Percentiles rank a stretch among this genome's conserved stretches.
These are phyloP conservation scores for Orius laevigatus DNA, from an alignment of 1,140 invertebrate genomes.

Conservation along the genomic window DNA sequence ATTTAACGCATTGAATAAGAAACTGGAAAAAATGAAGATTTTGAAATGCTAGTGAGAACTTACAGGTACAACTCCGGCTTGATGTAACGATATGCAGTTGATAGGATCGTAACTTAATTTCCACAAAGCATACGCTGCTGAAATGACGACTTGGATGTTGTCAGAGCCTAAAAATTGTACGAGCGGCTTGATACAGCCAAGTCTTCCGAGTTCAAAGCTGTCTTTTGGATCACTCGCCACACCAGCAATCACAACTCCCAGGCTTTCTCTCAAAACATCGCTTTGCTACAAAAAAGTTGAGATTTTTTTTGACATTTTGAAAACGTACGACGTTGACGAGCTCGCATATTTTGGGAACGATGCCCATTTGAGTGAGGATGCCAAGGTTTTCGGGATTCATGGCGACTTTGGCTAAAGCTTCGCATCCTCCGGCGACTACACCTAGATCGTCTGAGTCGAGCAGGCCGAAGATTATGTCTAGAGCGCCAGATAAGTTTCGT, in stretches of 20 bases:
- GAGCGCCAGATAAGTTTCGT: not conserved
- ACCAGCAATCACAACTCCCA: not conserved
- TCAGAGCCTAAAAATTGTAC: not conserved
- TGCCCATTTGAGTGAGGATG: conserved; percentile 2
- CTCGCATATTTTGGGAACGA: conserved; percentile 1
- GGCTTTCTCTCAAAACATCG: not conserved
- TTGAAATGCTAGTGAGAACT: not conserved
- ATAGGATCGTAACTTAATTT: conserved; percentile 3
- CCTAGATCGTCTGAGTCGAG: conserved; percentile 5
- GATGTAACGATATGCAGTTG: not conserved
- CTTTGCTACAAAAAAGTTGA: not conserved
- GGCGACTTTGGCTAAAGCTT: conserved; percentile 5
- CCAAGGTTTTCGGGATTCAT: not conserved
- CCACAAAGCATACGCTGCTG: conserved; percentile 1
- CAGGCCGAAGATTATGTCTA: conserved; percentile 1
- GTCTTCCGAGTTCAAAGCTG: conserved; percentile 3
- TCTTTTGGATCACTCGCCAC: conserved; percentile 1
- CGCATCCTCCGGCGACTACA: not conserved
- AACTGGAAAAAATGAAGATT: conserved; percentile 2
- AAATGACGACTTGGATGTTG: not conserved
- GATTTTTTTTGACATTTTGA: not conserved
- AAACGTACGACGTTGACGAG: not conserved
- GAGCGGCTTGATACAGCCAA: not conserved
- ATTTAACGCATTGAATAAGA: conserved; percentile 1
- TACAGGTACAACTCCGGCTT: conserved; percentile 7